These are phyloP conservation scores for Marcusenius ussheri DNA, from an alignment of 2,113 vertebrate genomes.

Conservation along the genomic window DNA sequence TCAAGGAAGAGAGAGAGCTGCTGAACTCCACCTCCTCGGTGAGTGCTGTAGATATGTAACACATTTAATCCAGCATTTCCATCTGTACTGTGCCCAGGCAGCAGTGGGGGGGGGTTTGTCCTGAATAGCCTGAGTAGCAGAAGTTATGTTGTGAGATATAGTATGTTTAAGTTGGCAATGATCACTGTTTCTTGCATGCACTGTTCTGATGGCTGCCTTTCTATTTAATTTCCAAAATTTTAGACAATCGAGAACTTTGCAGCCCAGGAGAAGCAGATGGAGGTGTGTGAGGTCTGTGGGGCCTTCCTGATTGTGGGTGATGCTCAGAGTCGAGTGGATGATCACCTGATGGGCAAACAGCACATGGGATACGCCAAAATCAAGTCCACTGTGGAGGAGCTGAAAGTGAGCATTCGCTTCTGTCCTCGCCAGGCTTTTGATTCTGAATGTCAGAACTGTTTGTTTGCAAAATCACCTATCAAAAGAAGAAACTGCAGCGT, in stretches of 20 bases:
- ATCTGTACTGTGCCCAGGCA: slow-evolving; percentile 60
- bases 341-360: slow-evolving; percentile 98
- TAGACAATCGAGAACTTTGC: slow-evolving; percentile 98
- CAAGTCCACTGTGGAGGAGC: slow-evolving; percentile 95
- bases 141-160: not conserved
- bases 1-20: slow-evolving; percentile 92
- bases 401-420: slow-evolving; percentile 71
- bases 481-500: not conserved
- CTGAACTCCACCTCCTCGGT: slow-evolving; percentile 88
- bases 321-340: slow-evolving; percentile 92
- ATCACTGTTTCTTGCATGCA: not conserved
- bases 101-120: not conserved
- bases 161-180: not conserved
- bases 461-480: not conserved
- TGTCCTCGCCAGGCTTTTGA: not conserved
- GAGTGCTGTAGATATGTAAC: slow-evolving; percentile 63
- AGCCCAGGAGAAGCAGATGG: slow-evolving; percentile 99
- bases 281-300: slow-evolving; percentile 97
- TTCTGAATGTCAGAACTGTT: not conserved
- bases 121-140: not conserved
- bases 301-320: slow-evolving; percentile 97
- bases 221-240: slow-evolving; percentile 12
- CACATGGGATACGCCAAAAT: slow-evolving; percentile 99
- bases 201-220: not conserved
- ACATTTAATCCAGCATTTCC: slow-evolving; percentile 79